These are phyloP conservation scores for Heteronetta atricapilla DNA, from an alignment of 2,113 vertebrate species.

Conservation along the genomic window DNA sequence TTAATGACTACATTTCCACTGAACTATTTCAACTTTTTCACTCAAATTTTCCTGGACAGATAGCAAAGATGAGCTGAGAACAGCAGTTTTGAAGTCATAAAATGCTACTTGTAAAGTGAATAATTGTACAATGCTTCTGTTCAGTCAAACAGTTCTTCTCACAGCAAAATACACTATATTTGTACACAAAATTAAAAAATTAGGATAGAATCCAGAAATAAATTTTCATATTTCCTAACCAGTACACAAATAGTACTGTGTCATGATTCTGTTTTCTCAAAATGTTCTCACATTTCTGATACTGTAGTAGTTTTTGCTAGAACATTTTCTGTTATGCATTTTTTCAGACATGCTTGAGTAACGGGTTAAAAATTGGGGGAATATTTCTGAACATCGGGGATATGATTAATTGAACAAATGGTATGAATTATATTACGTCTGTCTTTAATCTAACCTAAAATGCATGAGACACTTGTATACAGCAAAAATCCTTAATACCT, in stretches of 20 bases:
- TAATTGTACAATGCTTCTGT: background rate
- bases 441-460: constrained; percentile 6
- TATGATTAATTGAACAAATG: constrained; percentile 6
- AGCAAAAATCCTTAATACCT: background rate
- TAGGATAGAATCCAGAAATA: background rate
- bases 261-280: background rate
- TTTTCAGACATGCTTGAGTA: background rate
- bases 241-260: background rate
- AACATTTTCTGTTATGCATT: background rate
- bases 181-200: background rate
- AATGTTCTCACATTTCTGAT: background rate
- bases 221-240: background rate
- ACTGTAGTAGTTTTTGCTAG: background rate
- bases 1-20: background rate
- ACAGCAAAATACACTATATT: background rate
- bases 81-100: background rate
- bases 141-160: background rate
- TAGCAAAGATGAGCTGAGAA: background rate
- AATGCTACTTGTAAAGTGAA: background rate
- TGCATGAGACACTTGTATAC: background rate
- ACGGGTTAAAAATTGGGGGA: background rate
- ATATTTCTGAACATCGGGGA: background rate
- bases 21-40: background rate
- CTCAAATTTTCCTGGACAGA: background rate
- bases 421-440: background rate